These are phyloP conservation scores for Enoplosus armatus DNA, from an alignment of 2,797 vertebrate species.

Conservation along the genomic window DNA sequence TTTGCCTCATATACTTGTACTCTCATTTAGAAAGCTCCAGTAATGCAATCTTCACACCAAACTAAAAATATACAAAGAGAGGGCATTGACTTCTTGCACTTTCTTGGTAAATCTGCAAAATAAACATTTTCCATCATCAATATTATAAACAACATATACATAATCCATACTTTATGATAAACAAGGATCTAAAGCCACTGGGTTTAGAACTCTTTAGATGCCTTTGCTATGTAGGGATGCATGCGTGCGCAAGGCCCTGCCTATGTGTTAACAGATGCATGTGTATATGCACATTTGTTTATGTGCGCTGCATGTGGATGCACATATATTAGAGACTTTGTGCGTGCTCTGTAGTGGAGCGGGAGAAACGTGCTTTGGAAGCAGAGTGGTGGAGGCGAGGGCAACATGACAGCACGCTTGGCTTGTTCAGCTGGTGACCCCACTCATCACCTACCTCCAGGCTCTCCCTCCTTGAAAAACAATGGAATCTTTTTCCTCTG, in stretches of 20 bases:
- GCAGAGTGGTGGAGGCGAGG: slow-evolving; percentile 61
- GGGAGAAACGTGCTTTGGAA: slow-evolving; percentile 63
- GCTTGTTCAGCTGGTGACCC: slow-evolving; percentile 76
- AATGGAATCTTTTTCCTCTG: slow-evolving; percentile 69
- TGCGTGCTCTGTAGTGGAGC: slow-evolving; percentile 15
- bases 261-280: not conserved
- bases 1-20: not conserved
- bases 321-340: slow-evolving; percentile 16
- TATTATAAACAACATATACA: not conserved
- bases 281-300: not conserved
- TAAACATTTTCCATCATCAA: slow-evolving; percentile 9
- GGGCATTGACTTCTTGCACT: not conserved
- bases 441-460: slow-evolving; percentile 71
- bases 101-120: not conserved
- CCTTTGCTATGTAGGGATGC: not conserved
- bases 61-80: not conserved
- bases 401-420: slow-evolving; percentile 62
- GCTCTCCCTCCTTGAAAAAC: slow-evolving; percentile 66
- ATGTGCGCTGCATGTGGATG: slow-evolving; percentile 1
- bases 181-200: not conserved
- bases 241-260: not conserved
- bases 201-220: not conserved
- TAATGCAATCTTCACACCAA: not conserved
- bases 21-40: not conserved
- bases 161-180: slow-evolving; percentile 37